Conservation (phyloP, 2,113 vertebrate genomes). For the Vireo altiloquus region DNA sequence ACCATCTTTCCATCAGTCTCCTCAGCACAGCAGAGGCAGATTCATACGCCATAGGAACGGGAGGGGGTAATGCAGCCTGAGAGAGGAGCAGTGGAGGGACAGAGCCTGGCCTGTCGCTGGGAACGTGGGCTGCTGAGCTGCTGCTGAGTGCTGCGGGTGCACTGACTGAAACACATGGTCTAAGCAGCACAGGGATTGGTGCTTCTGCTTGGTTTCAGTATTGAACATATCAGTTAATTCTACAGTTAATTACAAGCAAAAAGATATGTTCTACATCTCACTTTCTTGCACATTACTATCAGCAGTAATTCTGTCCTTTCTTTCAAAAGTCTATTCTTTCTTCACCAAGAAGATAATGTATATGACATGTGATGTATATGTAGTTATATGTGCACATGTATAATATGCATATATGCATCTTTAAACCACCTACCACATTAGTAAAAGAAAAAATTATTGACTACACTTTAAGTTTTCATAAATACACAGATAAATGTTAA, state of each 20-base stretch:
- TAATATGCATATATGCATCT: neutral
- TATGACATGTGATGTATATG: neutral
- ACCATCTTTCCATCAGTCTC: neutral
- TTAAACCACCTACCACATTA: neutral
- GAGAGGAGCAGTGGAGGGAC: neutral
- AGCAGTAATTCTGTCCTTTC: neutral
- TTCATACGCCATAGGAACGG: neutral
- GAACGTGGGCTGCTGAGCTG: neutral
- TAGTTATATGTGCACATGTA: neutral
- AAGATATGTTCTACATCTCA: neutral
- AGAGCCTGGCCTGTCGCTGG: neutral
- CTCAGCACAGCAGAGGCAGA: neutral
- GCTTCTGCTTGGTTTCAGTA: neutral
- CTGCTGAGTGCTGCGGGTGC: neutral
- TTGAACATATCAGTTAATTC: neutral
- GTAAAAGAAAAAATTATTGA: neutral
- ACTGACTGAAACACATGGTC: fast-evolving
- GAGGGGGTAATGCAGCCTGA: neutral
- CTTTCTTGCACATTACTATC: neutral
- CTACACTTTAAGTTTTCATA: neutral
- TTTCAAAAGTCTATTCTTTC: neutral
- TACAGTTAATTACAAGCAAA: neutral
- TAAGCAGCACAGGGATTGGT: neutral
- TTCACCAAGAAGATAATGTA: neutral
- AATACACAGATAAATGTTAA: neutral